Evolutionary conservation across 2,113 vertebrate genomes (phyloP).

Genomic region (Lichenostomus cassidix): DNA sequence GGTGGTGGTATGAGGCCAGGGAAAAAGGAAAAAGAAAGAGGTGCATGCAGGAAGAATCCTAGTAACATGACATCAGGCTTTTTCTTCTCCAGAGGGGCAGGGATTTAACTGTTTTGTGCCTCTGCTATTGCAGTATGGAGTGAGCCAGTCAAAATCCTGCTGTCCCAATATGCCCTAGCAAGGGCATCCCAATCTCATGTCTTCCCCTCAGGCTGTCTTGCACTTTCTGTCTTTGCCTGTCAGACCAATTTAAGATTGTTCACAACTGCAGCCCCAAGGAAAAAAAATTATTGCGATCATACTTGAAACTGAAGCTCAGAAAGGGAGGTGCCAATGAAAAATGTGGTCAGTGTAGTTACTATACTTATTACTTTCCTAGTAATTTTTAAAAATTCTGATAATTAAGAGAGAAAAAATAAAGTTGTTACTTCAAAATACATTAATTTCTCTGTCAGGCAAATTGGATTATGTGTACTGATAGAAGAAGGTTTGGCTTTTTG

Average conservation of each 20-base stretch:
- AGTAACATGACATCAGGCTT: neutral
- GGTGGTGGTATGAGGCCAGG: neutral
- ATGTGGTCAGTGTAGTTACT: neutral
- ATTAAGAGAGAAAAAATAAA: neutral
- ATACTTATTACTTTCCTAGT: neutral
- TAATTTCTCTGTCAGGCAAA: neutral
- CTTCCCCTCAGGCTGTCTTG: neutral
- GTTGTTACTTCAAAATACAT: neutral
- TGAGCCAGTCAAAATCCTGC: neutral
- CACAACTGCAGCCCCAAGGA: neutral
- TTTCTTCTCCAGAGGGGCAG: neutral
- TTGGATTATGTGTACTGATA: neutral
- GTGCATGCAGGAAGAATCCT: neutral
- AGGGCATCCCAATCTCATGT: neutral
- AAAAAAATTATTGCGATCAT: neutral
- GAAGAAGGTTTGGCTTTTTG: neutral
- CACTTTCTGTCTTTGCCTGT: neutral
- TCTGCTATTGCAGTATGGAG: neutral
- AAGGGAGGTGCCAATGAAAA: neutral
- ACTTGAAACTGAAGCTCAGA: neutral
- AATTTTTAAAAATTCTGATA: neutral
- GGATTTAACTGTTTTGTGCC: neutral
- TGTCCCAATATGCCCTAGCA: neutral
- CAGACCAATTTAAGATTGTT: conserved; percentile 22
- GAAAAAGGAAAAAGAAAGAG: neutral